Evolutionary conservation across 53 echinoderm and acorn worm species (phyloP), one percentile per base, ranked within the genome.

Genomic region (Echinometra lucunter): DNA sequence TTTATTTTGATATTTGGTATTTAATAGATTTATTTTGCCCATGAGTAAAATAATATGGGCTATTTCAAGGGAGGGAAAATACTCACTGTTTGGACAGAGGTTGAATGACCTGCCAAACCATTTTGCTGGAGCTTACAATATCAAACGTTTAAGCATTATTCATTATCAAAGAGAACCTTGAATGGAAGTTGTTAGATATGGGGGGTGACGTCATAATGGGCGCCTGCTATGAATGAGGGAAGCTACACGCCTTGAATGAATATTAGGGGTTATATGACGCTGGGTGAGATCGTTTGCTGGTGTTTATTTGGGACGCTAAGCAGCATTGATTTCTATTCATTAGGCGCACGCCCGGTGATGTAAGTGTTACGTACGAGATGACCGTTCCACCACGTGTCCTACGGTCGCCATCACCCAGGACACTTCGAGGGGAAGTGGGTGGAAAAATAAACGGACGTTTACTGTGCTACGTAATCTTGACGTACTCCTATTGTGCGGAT

Each of bases 271-370:
- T 85, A 85, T 49, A 85, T 85, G 81, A 49, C 49, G 85, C 49
- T n/a, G 28, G 85, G 30, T n/a, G 85, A 30, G n/a, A 49, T 85
- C 49, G 85, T 47, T 85, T 47, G 49, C 85, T 85, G 53, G 85
- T 85, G 85, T 85, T 85, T 85, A 85, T 49, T 85, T 49, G 85
- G 85, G 45, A 7, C 85, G 85, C 45, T 85, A 85, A 85, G 85
- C 85, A 85, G 45, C 85, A 85, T 85, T 49, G 85, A 85, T 85
- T 85, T 85, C 85, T 49, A 85, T 85, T 47, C 49, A 47, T 49
- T 85, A 40, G 42, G 40, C 78, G 42, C 78, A 38, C 78, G 78
- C 78, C 78, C 5, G 38, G 78, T 78, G 85, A 85, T 85, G 85
- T 85, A 47, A 85, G 49, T 85, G 49, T 85, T 85, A 85, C 49